These are phyloP conservation scores for Meloidogyne floridensis DNA, from an alignment of 1,140 invertebrate genomes.

Conservation along the genomic window DNA sequence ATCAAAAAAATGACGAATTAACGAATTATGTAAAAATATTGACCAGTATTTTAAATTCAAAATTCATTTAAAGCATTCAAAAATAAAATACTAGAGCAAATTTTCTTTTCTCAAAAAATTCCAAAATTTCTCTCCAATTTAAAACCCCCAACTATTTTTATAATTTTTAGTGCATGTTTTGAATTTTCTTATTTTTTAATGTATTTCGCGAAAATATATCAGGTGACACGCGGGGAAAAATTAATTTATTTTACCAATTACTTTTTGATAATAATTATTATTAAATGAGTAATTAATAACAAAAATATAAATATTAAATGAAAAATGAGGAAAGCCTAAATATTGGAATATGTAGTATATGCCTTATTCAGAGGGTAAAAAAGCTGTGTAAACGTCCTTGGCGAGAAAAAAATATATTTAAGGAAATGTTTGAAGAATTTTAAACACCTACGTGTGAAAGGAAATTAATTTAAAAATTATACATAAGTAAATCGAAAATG, in stretches of 20 bases:
- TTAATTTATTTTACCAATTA: slow-evolving; percentile 1
- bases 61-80: too few species aligned
- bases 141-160: neutral
- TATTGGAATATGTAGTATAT: too few species aligned
- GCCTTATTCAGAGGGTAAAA: too few species aligned
- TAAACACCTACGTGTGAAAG: neutral
- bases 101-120: neutral
- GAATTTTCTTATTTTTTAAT: neutral
- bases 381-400: neutral
- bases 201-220: neutral
- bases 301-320: too few species aligned
- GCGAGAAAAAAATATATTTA: slow-evolving; percentile 3
- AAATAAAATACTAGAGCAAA: neutral
- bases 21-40: neutral
- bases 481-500: neutral
- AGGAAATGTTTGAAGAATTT: neutral
- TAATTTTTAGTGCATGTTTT: neutral
- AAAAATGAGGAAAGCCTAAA: neutral
- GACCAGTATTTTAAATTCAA: too few species aligned
- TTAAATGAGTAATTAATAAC: too few species aligned
- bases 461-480: neutral
- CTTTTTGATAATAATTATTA: too few species aligned
- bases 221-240: neutral
- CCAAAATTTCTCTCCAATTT: neutral
- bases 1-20: too few species aligned